Base-by-base conservation (phyloP, 2,888 invertebrate species). In the Agriopis marginaria region DNA sequence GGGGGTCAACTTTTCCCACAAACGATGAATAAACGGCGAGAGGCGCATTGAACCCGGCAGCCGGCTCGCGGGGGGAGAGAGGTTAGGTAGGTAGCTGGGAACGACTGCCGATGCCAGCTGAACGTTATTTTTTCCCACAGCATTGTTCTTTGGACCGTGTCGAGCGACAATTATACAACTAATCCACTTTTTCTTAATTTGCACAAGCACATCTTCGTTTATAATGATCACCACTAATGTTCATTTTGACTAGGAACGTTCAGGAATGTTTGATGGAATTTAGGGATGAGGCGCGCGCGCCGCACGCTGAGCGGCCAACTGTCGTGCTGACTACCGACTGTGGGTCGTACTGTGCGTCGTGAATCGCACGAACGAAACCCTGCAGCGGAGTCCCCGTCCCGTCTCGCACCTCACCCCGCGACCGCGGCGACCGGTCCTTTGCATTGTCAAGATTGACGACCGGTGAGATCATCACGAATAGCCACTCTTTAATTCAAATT, bases 51-150 rank as follows among this genome's bases (percentile, higher is more conserved):
- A 93, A 93, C 94, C 92, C 93, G 90, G 92, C 88, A 91, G 91
- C 90, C 89, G 88, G 87, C 86, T 81, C 85, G 90, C 88, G 93
- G 92, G 91, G 92, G 91, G 91, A 89, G 91, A 85, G 91, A 86
- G 87, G 88, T 82, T 85, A 86, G 88, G 92, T 91, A 92, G 93
- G 91, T 92, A 92, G 92, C 92, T 91, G 93, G 92, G 92, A 93
- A 93, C 93, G 93, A 91, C 88, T 88, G 92, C 84, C 92, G 92
- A 91, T 92, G 92, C 91, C 93, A 93, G 94, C 93, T 94, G 94
- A 91, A 94, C 94, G 94, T 94, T 94, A 94, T 93, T 94, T 94
- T 94, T 94, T 94, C 94, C 94, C 94, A 94, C 94, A 94, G 93
- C 94, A 93, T 93, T 93, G 93, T 93, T 92, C 93, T 90, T 92